Percentiles rank a stretch among this genome's conserved stretches.
Evolutionary conservation across 2,888 invertebrate genomes (phyloP).

Genomic region (Stenoptilia bipunctidactyla): DNA sequence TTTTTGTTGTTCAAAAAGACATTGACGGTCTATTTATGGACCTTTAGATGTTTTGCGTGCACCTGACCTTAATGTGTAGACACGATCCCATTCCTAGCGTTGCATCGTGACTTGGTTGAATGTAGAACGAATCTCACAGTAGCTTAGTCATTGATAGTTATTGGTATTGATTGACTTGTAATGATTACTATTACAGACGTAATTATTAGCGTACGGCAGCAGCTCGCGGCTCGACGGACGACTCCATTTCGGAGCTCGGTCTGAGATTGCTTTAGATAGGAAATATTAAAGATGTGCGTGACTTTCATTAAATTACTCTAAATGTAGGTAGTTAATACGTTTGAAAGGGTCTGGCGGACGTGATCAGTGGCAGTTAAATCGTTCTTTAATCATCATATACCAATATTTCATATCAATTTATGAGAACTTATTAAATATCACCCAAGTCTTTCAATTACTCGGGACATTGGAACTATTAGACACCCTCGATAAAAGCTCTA

Average conservation of each 20-base stretch:
- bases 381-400: conserved; percentile 34
- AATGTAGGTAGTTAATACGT: conserved; percentile 20
- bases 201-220: conserved; percentile 12
- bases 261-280: conserved; percentile 13
- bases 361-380: conserved; percentile 41
- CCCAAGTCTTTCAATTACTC: conserved; percentile 14
- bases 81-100: no score
- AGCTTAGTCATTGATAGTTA: background rate
- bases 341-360: conserved; percentile 15
- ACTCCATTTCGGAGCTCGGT: conserved; percentile 32
- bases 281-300: conserved; percentile 21
- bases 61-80: no score
- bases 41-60: no score
- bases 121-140: background rate
- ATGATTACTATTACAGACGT: conserved; percentile 4
- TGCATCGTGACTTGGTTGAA: background rate
- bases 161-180: background rate
- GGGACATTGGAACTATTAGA: no score
- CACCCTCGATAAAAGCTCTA: no score
- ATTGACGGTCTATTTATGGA: no score
- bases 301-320: conserved; percentile 42
- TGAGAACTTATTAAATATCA: conserved; percentile 38
- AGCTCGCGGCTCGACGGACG: conserved; percentile 22
- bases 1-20: no score
- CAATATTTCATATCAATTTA: conserved; percentile 42